Percentiles rank a stretch among this genome's conserved stretches.
phyloP scores from a whole-genome alignment of 1,140 invertebrate species.

The Eueides isabella region DNA sequence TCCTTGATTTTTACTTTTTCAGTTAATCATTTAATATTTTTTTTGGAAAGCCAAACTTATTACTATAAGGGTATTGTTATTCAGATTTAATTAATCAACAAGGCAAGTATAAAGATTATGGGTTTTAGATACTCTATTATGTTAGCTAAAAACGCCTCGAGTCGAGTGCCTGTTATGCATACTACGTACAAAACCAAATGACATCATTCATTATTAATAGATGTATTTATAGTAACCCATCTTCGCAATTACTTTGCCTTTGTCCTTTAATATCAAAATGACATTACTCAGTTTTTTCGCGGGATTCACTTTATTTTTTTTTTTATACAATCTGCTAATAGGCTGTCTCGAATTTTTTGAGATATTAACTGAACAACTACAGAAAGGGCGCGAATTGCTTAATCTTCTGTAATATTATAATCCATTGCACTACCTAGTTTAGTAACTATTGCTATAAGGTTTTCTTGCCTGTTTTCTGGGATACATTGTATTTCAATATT shows the following conservation, averaged over 20 bases:
- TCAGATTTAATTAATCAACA: not conserved
- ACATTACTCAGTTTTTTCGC: too few species aligned
- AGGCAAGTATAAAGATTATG: slow-evolving; percentile 7
- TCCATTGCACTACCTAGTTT: not conserved
- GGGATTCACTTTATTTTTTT: not conserved
- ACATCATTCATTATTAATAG: not conserved
- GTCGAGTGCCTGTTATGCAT: not conserved
- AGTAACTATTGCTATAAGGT: too few species aligned
- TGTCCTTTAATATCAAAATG: not conserved
- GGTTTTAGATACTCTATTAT: not conserved
- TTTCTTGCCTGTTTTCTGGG: too few species aligned
- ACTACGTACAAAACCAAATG: not conserved
- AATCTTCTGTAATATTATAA: not conserved
- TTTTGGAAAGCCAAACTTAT: too few species aligned
- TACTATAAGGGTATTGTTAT: too few species aligned
- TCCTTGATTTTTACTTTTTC: too few species aligned
- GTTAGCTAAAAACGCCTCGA: not conserved
- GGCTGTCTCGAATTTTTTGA: not conserved
- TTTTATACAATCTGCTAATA: slow-evolving; percentile 5
- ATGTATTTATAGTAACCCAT: not conserved
- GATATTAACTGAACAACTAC: not conserved
- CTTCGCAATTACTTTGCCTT: slow-evolving; percentile 7
- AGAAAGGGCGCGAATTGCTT: not conserved
- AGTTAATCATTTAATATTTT: too few species aligned
- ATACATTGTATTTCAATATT: too few species aligned